Conservation (phyloP, 2,113 vertebrate genomes). For the Pelecanoides urinatrix region DNA sequence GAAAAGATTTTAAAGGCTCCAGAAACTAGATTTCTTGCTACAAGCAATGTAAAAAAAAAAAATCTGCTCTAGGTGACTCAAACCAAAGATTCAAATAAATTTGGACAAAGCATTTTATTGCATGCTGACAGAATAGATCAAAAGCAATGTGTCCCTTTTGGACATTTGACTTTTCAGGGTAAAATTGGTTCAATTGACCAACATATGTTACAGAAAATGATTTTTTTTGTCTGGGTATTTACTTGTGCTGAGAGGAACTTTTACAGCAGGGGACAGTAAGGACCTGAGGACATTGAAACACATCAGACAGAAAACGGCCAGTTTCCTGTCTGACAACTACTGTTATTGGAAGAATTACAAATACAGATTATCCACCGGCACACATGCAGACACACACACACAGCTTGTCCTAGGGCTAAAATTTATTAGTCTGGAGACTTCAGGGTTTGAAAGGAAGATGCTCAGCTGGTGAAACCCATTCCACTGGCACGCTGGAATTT, state of each 20-base stretch:
- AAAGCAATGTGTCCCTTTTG: not conserved
- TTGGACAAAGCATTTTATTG: not conserved
- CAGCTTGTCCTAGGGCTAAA: not conserved
- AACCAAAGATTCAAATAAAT: not conserved
- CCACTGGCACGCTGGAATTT: not conserved
- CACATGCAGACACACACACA: not conserved
- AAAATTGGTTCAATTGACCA: not conserved
- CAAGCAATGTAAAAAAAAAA: not conserved
- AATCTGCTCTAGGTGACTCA: not conserved
- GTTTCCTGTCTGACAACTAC: not conserved
- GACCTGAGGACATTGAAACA: not conserved
- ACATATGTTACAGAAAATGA: not conserved
- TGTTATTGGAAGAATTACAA: not conserved
- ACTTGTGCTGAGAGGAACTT: not conserved
- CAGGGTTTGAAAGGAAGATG: not conserved
- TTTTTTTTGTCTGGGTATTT: not conserved
- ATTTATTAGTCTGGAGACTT: not conserved
- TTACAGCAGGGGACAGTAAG: not conserved
- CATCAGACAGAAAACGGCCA: accelerated
- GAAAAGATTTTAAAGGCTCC: not conserved
- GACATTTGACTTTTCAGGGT: not conserved
- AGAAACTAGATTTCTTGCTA: not conserved
- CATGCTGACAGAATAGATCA: not conserved
- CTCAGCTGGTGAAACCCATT: not conserved
- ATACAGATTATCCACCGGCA: not conserved